Conservation (phyloP, 2,888 invertebrate species). For the Choreutis nemorana region DNA sequence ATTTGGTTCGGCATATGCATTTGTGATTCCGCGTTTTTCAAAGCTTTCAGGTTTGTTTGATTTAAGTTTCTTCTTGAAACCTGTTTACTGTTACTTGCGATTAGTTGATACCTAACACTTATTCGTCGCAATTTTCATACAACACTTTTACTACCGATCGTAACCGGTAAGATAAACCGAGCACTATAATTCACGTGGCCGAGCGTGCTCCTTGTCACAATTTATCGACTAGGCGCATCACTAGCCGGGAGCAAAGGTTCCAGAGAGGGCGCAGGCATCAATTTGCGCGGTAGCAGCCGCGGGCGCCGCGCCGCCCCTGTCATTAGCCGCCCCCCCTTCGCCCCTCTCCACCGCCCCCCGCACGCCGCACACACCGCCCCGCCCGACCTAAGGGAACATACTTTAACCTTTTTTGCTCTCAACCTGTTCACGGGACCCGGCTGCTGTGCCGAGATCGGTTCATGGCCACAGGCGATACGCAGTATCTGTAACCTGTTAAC, state of each 20-base stretch:
- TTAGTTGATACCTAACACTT: no score
- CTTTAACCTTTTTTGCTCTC: constrained; percentile 66
- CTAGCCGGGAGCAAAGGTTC: constrained; percentile 64
- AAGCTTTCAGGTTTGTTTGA: no score
- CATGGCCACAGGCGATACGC: constrained; percentile 60
- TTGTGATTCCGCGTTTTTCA: no score
- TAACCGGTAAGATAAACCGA: constrained; percentile 17
- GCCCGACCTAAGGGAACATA: constrained; percentile 31
- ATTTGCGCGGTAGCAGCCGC: constrained; percentile 63
- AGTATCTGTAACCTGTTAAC: constrained; percentile 42
- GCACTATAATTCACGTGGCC: constrained; percentile 21
- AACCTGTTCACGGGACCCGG: constrained; percentile 56
- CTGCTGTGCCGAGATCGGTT: constrained; percentile 56
- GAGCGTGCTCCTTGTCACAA: constrained; percentile 41
- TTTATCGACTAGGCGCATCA: constrained; percentile 55
- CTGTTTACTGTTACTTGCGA: no score
- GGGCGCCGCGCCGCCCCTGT: constrained; percentile 63
- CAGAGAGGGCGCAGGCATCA: constrained; percentile 30
- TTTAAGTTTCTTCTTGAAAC: no score
- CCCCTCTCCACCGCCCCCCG: constrained; percentile 15
- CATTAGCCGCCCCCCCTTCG: constrained; percentile 42
- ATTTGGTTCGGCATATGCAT: no score
- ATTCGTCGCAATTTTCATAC: no score
- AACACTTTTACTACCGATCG: constrained; percentile 1
- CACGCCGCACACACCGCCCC: constrained; percentile 17